phyloP scores from a whole-genome alignment of 2,888 invertebrate genomes.

The Spatulosminthurus flaviceps region DNA sequence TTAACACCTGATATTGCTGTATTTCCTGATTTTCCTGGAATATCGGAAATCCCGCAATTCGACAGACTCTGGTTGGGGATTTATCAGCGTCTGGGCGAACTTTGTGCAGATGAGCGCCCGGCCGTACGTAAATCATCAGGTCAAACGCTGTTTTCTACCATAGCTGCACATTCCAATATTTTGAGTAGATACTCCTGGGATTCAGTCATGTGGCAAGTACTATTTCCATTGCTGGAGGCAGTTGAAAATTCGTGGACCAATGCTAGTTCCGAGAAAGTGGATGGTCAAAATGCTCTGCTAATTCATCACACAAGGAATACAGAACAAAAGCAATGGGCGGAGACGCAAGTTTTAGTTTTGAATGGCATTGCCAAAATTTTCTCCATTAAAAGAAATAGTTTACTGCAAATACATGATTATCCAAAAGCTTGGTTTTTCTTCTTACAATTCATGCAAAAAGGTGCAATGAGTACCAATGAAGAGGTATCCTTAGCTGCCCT shows the following conservation, averaged over 20 bases:
- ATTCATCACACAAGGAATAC: conserved; percentile 99
- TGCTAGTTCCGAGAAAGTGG: conserved; percentile 76
- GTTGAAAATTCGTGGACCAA: conserved; percentile 74
- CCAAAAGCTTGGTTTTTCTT: conserved; percentile 92
- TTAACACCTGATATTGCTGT: conserved; percentile 78
- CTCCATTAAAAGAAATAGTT: conserved; percentile 86
- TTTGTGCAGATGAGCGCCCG: conserved; percentile 94
- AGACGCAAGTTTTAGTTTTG: conserved; percentile 90
- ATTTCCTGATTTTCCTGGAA: conserved; percentile 84
- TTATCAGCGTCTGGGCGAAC: conserved; percentile 84
- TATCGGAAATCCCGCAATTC: conserved; percentile 84
- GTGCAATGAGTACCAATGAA: conserved; percentile 89
- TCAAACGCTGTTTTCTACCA: conserved; percentile 96
- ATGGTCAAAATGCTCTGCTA: conserved; percentile 90
- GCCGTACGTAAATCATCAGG: conserved; percentile 97
- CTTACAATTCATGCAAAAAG: conserved; percentile 91
- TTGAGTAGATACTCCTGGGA: conserved; percentile 91
- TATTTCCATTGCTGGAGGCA: conserved; percentile 93
- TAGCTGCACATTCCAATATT: conserved; percentile 92
- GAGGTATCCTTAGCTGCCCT: conserved; percentile 95
- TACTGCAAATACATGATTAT: conserved; percentile 89
- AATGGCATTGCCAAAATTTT: conserved; percentile 94
- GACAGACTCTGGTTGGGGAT: conserved; percentile 97
- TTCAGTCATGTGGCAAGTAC: conserved; percentile 91
- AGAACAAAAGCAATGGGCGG: conserved; percentile 99